phyloP scores from a whole-genome alignment of 1,140 invertebrate genomes.

The Drosophila hydei region DNA sequence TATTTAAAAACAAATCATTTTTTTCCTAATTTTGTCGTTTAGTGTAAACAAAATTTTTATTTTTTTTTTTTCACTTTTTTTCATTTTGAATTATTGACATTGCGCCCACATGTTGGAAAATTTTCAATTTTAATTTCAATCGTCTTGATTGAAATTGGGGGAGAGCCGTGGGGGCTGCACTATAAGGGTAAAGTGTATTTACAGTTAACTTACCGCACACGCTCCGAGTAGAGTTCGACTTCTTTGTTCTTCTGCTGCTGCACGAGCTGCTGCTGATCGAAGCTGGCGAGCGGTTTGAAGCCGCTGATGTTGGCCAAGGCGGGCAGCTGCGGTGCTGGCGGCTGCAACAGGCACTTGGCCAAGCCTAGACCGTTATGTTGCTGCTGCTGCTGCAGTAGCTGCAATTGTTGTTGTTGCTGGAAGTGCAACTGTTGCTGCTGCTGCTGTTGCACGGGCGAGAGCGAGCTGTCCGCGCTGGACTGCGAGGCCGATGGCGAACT shows the following conservation, averaged over 20 bases:
- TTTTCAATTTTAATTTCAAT: slow-evolving; percentile 35
- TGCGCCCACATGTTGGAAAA: slow-evolving; percentile 63
- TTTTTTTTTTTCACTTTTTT: slow-evolving; percentile 23
- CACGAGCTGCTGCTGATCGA: slow-evolving; percentile 85
- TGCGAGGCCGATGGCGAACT: slow-evolving; percentile 88
- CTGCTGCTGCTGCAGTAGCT: slow-evolving; percentile 24
- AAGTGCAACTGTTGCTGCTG: slow-evolving; percentile 70
- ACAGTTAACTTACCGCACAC: slow-evolving; percentile 88
- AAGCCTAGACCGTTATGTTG: not conserved
- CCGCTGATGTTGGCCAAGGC: slow-evolving; percentile 70
- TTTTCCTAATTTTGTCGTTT: slow-evolving; percentile 27
- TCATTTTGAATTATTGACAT: slow-evolving; percentile 56
- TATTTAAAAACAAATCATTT: too few species aligned
- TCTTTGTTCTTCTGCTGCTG: slow-evolving; percentile 85
- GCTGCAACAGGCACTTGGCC: slow-evolving; percentile 17
- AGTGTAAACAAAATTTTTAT: slow-evolving; percentile 56
- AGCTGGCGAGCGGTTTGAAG: slow-evolving; percentile 84
- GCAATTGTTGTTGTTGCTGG: slow-evolving; percentile 42
- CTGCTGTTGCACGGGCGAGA: slow-evolving; percentile 86
- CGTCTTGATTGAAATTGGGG: not conserved
- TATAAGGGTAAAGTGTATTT: not conserved
- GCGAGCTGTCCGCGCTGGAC: slow-evolving; percentile 89
- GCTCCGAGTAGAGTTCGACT: slow-evolving; percentile 91
- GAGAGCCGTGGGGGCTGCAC: not conserved
- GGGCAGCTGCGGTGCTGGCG: slow-evolving; percentile 41